Evolutionary conservation across 2,113 vertebrate species (phyloP).

Genomic region (Carassius gibelio): DNA sequence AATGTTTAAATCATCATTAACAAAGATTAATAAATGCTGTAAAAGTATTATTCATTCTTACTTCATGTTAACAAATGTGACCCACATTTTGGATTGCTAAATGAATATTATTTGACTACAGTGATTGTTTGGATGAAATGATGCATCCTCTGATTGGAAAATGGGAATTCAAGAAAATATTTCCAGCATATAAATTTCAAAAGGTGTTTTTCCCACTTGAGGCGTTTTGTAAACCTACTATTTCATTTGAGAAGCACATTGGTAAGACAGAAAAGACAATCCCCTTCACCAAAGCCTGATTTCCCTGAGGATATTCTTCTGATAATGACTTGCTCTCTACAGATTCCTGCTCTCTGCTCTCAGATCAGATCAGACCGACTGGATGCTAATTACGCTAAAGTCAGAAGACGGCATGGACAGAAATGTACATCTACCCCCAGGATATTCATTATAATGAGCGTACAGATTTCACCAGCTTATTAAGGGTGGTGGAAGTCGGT

Average conservation of each 20-base stretch:
- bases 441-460: conserved; percentile 48
- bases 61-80: too few relatives aligned
- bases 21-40: too few relatives aligned
- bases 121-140: too few relatives aligned
- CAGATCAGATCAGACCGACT: background rate
- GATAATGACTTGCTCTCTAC: conserved; percentile 2
- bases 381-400: conserved; percentile 31
- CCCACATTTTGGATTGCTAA: too few relatives aligned
- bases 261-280: background rate
- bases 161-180: too few relatives aligned
- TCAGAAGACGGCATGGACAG: conserved; percentile 49
- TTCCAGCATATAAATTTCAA: too few relatives aligned
- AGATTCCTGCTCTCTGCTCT: background rate
- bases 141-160: too few relatives aligned
- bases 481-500: background rate
- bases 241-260: background rate
- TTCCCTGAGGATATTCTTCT: background rate
- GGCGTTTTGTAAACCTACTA: background rate
- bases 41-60: too few relatives aligned
- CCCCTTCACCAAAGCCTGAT: background rate
- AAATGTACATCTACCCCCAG: conserved; percentile 36
- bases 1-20: too few relatives aligned
- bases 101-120: too few relatives aligned
- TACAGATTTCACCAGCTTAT: background rate
- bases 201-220: too few relatives aligned